These are phyloP conservation scores for Eurystomus glaucurus DNA, from an alignment of 2,797 vertebrate species.

Conservation along the genomic window DNA sequence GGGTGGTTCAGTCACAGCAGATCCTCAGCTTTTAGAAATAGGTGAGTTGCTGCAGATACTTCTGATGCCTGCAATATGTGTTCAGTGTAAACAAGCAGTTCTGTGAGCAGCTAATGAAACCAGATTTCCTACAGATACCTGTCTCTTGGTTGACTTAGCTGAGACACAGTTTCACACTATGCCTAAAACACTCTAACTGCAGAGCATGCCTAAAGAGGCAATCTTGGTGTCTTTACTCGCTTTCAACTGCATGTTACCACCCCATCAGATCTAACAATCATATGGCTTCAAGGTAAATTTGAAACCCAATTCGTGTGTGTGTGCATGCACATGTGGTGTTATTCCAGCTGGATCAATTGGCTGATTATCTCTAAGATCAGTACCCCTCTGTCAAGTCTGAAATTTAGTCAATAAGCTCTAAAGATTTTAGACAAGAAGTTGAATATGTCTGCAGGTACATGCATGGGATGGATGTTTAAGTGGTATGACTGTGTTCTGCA, in stretches of 20 bases:
- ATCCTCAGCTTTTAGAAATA: conserved; percentile 25
- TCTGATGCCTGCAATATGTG: conserved; percentile 55
- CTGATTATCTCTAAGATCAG: background rate
- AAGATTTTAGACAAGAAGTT: background rate
- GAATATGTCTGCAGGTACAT: background rate
- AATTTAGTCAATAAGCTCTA: background rate
- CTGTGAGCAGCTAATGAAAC: conserved; percentile 49
- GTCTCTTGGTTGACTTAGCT: conserved; percentile 16
- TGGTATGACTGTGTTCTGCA: background rate
- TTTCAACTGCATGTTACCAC: background rate
- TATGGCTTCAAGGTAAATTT: background rate
- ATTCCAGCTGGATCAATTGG: background rate
- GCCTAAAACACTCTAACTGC: background rate
- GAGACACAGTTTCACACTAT: background rate
- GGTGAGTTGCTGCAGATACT: conserved; percentile 8
- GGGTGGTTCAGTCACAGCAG: background rate
- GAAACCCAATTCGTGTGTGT: background rate
- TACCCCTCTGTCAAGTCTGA: background rate
- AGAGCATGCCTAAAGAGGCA: background rate
- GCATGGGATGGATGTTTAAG: background rate
- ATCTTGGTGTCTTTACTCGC: background rate
- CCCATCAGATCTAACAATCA: background rate
- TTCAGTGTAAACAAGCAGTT: conserved; percentile 43
- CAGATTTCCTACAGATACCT: conserved; percentile 50
- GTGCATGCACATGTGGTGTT: background rate